Base-by-base conservation (phyloP, 2,113 vertebrate species). In the Oceanodroma tethys region DNA sequence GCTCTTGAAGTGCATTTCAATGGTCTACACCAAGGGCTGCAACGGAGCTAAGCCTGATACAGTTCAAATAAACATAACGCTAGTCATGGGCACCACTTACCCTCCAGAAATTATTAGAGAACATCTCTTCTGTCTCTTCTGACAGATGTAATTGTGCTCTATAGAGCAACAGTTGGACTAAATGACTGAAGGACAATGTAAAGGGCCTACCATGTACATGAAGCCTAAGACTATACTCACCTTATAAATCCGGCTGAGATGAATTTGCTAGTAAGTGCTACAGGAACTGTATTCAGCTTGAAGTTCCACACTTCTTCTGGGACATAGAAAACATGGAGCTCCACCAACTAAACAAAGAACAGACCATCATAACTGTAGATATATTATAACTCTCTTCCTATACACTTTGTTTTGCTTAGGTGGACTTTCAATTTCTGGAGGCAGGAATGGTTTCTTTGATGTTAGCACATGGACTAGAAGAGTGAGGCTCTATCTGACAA, bases 181-280 rank as follows among this genome's bases (percentile, higher is more conserved):
- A 58, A 86, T 22, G 36, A 67, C 27, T 81, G 27, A 75, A 81
- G 29, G 26, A 26, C 40, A 68, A 43, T 10, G 9, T 29, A 62
- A 79, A 89, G 66, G 30, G 67, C 14, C 23, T 65, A 63, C 36
- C 38, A 65, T 0, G 0, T 16, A 87, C 56, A 26, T 13, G 25
- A 78, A 58, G 72, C 43, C 82, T 25, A 83, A 60, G 93, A 96
- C 53, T 48, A 40, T 75, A 94, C 97, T 98, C 93, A 98, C 99
- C 99, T 99, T 98, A 99, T 99, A 97, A 99, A 99, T 78, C 99
- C 99, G 15, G 98, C 99, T 81, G 99, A 99, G 97, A 99, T 79
- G 76, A 99, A 99, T 88, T 98, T 98, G 53, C 98, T 98, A 75
- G 98, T 97, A 91, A 98, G 98, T 93, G 99, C 98, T 70, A 98